A percentile compares a stretch with the other conserved stretches of the same genome.
phyloP scores from a whole-genome alignment of 35 echinoderm and acorn worm genomes.

The Apostichopus japonicus region DNA sequence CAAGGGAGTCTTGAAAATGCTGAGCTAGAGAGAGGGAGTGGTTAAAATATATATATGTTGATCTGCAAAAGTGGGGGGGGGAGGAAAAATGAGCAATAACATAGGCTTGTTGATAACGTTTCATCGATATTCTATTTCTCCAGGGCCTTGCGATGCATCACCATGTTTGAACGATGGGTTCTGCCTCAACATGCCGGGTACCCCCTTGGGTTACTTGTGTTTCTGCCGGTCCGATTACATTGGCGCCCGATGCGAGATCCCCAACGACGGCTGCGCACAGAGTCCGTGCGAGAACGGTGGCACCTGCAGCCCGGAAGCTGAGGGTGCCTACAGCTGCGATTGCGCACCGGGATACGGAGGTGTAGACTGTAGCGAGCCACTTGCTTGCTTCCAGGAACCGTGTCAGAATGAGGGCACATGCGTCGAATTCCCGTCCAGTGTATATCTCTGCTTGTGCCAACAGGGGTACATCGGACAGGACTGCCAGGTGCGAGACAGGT shows the following conservation, averaged over 20 bases:
- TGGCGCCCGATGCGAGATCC: conserved; percentile 29
- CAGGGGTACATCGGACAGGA: conserved; percentile 31
- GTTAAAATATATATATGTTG: too few species aligned
- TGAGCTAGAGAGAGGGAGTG: too few species aligned
- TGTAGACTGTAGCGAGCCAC: background rate
- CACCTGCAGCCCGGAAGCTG: background rate
- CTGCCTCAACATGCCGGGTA: background rate
- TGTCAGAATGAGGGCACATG: conserved; percentile 19
- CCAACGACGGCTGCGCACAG: conserved; percentile 11
- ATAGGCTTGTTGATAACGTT: too few species aligned
- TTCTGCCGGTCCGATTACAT: background rate
- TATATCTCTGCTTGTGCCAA: conserved; percentile 15
- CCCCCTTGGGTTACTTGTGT: conserved; percentile 1
- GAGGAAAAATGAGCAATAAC: too few species aligned
- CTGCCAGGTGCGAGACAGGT: conserved; percentile 18
- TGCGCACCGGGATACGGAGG: background rate
- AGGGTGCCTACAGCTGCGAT: background rate
- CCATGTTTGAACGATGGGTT: conserved; percentile 53
- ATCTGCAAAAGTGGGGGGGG: too few species aligned
- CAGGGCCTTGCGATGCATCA: conserved; percentile 20
- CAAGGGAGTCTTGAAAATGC: too few species aligned
- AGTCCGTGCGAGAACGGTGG: conserved; percentile 25
- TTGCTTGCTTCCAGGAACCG: background rate
- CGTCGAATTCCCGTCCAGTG: background rate
- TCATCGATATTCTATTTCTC: background rate